Evolutionary conservation across 2,797 vertebrate species (phyloP).

Genomic region (Trachurus trachurus): DNA sequence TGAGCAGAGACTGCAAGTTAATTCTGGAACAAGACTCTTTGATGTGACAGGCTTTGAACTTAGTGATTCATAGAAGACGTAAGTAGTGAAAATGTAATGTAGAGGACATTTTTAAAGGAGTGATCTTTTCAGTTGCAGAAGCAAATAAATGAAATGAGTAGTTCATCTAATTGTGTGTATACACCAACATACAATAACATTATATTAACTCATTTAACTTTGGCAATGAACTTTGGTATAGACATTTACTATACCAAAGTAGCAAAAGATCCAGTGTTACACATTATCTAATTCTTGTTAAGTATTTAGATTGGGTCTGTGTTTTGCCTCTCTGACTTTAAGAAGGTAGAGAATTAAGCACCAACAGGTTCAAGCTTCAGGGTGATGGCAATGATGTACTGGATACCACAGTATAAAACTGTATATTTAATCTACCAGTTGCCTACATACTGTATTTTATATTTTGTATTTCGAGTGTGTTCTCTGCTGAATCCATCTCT

Average conservation of each 20-base stretch:
- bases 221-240: too few relatives aligned
- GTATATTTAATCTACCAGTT: neutral
- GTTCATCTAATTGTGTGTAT: neutral
- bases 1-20: too few relatives aligned
- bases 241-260: neutral
- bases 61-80: too few relatives aligned
- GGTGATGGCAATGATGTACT: neutral
- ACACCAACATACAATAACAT: neutral
- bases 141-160: neutral
- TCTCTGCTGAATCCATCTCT: neutral
- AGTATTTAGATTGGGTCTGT: neutral
- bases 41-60: too few relatives aligned
- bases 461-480: too few relatives aligned
- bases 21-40: too few relatives aligned
- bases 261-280: neutral
- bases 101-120: too few relatives aligned
- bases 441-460: too few relatives aligned
- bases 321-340: neutral
- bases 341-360: neutral
- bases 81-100: too few relatives aligned
- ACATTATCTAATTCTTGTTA: neutral
- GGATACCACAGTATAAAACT: neutral
- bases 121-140: neutral
- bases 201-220: neutral
- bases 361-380: neutral